Base-by-base conservation (phyloP, 2,888 invertebrate species). In the Caprella mutica region DNA sequence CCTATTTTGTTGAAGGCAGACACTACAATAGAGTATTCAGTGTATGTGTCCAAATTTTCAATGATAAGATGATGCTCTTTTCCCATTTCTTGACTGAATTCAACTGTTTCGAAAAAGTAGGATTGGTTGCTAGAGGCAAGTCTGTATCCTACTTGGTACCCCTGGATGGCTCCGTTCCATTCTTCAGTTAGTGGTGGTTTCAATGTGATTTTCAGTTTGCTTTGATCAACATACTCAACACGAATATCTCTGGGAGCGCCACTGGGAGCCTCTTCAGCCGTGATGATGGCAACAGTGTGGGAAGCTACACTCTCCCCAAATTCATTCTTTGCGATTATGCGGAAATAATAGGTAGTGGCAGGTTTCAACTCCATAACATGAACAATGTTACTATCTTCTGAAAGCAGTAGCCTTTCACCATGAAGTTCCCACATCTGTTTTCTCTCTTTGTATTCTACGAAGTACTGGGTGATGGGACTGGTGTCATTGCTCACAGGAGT, bases 1-100 rank as follows among this genome's bases (percentile, higher is more conserved):
- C 93, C 93, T 69, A 91, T 85, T 73, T 87, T 87, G 75, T 94
- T 94, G 72, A 89, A 93, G 0, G 90, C 90, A 75, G 92, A 92
- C 8, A 93, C 89, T 21, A 93, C 91, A 23, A 93, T 86, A n/a
- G 90, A 84, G 75, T 94, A 94, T 72, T 91, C 90, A 0, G 92
- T 93, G 76, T 93, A 93, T 72, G 73, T 81, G 78, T 86, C 85
- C 42, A 88, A 76, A 68, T 86, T 85, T 64, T 81, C 78, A 69
- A 88, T 82, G 70, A 85, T 85, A 67, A 91, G 75, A 68, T 84
- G 86, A 70, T 89, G 89, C 73, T 91, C 90, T 69, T 89, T 89
- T 72, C 86, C 87, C 71, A 89, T 89, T 77, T 90, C 90, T 70
- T 87, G 85, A 54, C 86, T 85, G 72, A 89, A 89, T 71, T 90